These are phyloP conservation scores for Craterocephalus amniculus DNA, from an alignment of 2,797 vertebrate genomes.

Conservation along the genomic window DNA sequence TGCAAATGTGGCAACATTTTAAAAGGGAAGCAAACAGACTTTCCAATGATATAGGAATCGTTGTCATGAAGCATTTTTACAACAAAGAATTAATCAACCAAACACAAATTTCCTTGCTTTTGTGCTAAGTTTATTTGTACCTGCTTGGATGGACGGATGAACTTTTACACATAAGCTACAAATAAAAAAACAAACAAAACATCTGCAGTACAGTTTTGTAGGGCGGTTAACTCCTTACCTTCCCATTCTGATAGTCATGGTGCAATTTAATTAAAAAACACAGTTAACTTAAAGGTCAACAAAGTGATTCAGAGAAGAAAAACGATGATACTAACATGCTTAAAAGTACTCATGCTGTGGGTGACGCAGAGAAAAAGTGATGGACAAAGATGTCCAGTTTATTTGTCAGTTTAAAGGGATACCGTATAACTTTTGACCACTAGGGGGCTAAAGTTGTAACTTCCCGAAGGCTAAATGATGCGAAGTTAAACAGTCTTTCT, in stretches of 20 bases:
- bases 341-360: conserved; percentile 49
- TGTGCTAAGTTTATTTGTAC: conserved; percentile 19
- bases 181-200: conserved; percentile 51
- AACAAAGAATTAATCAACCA: background rate
- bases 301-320: conserved; percentile 67
- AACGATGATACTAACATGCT: conserved; percentile 45
- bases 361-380: conserved; percentile 35
- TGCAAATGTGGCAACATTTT: background rate
- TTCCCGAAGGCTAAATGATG: too few species aligned
- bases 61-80: background rate
- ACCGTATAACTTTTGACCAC: too few species aligned
- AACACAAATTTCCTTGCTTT: background rate
- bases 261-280: conserved; percentile 85
- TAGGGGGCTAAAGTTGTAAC: too few species aligned
- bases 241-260: conserved; percentile 86
- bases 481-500: too few species aligned
- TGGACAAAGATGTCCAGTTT: conserved; percentile 14
- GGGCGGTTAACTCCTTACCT: conserved; percentile 80
- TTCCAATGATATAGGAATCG: background rate
- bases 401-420: background rate
- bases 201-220: conserved; percentile 57
- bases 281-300: conserved; percentile 79
- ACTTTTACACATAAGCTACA: conserved; percentile 51
- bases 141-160: conserved; percentile 54
- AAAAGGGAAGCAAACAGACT: background rate